Conservation (phyloP, 2,113 vertebrate genomes). For the Megaceryle maxima region DNA sequence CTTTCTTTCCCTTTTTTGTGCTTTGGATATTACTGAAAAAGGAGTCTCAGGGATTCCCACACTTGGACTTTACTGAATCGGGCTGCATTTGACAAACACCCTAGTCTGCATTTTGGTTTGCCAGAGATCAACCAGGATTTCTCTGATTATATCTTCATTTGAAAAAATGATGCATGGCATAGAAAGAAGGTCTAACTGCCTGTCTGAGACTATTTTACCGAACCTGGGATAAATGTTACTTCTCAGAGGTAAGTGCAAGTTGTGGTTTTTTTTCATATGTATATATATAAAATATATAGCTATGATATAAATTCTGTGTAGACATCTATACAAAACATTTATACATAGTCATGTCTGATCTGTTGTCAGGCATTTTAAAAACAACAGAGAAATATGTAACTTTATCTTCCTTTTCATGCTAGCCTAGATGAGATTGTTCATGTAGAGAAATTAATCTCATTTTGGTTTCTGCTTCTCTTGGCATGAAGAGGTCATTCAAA, state of each 20-base stretch:
- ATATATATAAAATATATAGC: neutral
- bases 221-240: conserved; percentile 74
- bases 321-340: neutral
- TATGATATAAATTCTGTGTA: neutral
- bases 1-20: neutral
- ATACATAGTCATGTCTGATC: neutral
- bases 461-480: neutral
- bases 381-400: neutral
- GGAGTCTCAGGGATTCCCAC: conserved; percentile 68
- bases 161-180: conserved; percentile 68
- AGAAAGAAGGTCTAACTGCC: conserved; percentile 57
- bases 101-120: conserved; percentile 58
- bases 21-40: conserved; percentile 77
- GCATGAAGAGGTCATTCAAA: neutral
- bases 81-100: conserved; percentile 62
- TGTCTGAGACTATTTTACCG: conserved; percentile 59
- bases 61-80: conserved; percentile 64
- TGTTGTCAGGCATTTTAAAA: neutral
- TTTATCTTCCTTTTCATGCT: neutral
- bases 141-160: conserved; percentile 38
- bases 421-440: neutral
- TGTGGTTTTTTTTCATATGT: neutral
- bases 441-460: neutral
- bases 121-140: conserved; percentile 57
- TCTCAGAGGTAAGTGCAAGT: conserved; percentile 73